Evolutionary conservation across 2,797 vertebrate species (phyloP), one percentile per base, ranked within the genome.

Genomic region (Myotis vivesi): DNA sequence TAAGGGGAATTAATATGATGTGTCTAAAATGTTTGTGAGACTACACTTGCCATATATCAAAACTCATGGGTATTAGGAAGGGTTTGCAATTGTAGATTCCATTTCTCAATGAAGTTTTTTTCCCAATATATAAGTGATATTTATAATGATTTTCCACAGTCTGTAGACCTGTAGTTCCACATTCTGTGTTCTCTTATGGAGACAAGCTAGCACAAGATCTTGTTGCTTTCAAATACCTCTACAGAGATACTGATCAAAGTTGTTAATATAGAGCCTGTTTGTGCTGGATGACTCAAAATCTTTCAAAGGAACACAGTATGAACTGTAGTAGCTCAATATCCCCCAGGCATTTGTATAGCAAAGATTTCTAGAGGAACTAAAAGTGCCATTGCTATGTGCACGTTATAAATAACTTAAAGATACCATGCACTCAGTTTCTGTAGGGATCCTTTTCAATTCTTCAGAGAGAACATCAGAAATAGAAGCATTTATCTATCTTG

Each of bases 361-460:
- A 36, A 66, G 19, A 64, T 28, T 88, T 91, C 16, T 77, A 41
- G 44, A 77, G 22, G 12, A 17, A 16, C 4, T 53, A 82, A 72
- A 92, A 36, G 33, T 55, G 28, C 2, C 36, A 89, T 46, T 87
- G 20, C 51, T 53, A 46, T n/a, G 1, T 92, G 22, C 13, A 64
- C 76, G 9, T 53, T 80, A 87, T 79, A 94, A 93, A 86, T 91
- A 92, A 30, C 62, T 90, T 81, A 53, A 49, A 68, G 19, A 6
- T 51, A 62, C 7, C 13, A 38, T 4, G 13, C 0, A 13, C 25
- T 77, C 22, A 41, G 15, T n/a, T 83, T 76, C 59, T 10, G 1
- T 44, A 66, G 38, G 25, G 7, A 89, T 69, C 16, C 66, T 92
- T 92, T 84, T 28, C 10, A 92, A 2, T 68, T 83, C 30, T 86